Conservation (phyloP, 2,797 vertebrate genomes). For the Galagoides demidoff region DNA sequence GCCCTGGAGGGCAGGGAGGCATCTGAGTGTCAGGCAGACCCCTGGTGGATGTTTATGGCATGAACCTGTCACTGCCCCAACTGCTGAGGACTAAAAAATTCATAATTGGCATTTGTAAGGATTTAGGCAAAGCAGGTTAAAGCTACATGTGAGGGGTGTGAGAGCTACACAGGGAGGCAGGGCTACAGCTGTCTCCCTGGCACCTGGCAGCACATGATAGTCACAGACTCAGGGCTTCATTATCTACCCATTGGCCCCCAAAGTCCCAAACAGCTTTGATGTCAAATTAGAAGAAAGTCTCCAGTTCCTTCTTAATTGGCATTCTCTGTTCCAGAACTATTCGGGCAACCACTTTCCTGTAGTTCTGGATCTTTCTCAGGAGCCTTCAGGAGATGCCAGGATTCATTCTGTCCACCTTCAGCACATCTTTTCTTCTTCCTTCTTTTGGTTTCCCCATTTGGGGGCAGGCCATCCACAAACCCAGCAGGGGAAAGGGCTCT, state of each 20-base stretch:
- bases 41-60: neutral
- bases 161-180: neutral
- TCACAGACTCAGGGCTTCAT: constrained; percentile 13
- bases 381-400: constrained; percentile 36
- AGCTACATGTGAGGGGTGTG: neutral
- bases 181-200: constrained; percentile 67
- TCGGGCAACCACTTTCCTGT: constrained; percentile 60
- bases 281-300: constrained; percentile 59
- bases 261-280: constrained; percentile 61
- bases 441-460: constrained; percentile 73
- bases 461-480: constrained; percentile 23
- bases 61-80: neutral
- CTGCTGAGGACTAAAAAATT: neutral
- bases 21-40: neutral
- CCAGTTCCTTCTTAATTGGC: constrained; percentile 71
- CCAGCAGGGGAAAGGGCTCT: neutral
- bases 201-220: constrained; percentile 65
- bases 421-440: constrained; percentile 59
- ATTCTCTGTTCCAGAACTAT: constrained; percentile 11
- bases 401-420: constrained; percentile 71
- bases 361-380: constrained; percentile 63
- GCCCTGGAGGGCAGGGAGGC: neutral
- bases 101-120: constrained; percentile 25
- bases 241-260: constrained; percentile 63
- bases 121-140: constrained; percentile 12